phyloP scores from a whole-genome alignment of 2,797 vertebrate species.

The Brachyalestes nurse region DNA sequence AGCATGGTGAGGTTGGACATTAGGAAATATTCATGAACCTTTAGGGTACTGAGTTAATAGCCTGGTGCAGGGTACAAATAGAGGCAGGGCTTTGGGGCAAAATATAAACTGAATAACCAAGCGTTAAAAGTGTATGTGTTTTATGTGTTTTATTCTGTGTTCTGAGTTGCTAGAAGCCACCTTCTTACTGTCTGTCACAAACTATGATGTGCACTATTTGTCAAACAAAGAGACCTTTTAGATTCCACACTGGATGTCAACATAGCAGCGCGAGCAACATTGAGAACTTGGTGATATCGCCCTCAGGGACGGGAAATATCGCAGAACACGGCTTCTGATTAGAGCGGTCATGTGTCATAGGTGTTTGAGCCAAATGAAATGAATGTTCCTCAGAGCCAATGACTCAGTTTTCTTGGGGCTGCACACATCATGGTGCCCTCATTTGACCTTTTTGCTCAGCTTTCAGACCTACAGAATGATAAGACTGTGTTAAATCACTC shows the following conservation, averaged over 20 bases:
- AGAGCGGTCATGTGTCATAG: slow-evolving; percentile 43
- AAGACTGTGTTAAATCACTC: slow-evolving; percentile 5
- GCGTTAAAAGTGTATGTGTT: not conserved
- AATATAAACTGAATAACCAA: not conserved
- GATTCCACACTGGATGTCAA: not conserved
- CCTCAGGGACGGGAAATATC: not conserved
- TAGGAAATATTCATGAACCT: not conserved
- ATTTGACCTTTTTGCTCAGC: slow-evolving; percentile 34
- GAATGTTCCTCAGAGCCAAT: slow-evolving; percentile 37
- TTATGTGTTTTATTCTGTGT: not conserved
- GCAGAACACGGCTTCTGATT: slow-evolving; percentile 14
- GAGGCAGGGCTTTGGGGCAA: not conserved
- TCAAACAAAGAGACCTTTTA: not conserved
- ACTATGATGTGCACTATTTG: not conserved
- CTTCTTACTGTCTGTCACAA: not conserved
- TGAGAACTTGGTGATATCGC: not conserved
- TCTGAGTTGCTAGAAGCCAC: not conserved
- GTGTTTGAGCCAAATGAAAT: slow-evolving; percentile 2
- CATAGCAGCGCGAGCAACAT: not conserved
- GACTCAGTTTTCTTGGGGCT: slow-evolving; percentile 43
- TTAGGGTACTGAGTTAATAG: slow-evolving; percentile 4
- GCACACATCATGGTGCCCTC: slow-evolving; percentile 35
- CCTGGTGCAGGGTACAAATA: not conserved
- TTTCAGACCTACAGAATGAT: not conserved
- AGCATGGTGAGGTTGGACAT: not conserved